Conservation (phyloP, 2,113 vertebrate genomes). For the Corynorhinus townsendii region DNA sequence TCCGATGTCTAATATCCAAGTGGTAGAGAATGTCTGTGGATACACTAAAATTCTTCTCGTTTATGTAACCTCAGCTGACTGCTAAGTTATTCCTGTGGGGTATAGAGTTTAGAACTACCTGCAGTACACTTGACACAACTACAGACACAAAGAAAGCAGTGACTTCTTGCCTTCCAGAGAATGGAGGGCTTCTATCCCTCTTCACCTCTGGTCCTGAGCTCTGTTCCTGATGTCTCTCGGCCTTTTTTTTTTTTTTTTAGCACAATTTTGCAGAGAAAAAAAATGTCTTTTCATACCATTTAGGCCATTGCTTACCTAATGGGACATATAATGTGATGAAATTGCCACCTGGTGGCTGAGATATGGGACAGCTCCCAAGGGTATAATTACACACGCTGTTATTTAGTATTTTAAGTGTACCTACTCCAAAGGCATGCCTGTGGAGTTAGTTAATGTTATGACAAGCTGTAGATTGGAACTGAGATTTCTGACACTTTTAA, state of each 20-base stretch:
- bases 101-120: not conserved
- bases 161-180: not conserved
- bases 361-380: slow-evolving; percentile 70
- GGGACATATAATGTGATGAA: slow-evolving; percentile 84
- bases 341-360: slow-evolving; percentile 81
- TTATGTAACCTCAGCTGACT: not conserved
- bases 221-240: slow-evolving; percentile 17
- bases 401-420: slow-evolving; percentile 74
- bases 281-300: slow-evolving; percentile 73
- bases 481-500: slow-evolving; percentile 63
- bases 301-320: slow-evolving; percentile 84
- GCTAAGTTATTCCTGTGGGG: not conserved
- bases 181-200: not conserved
- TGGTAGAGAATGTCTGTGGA: not conserved
- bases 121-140: not conserved
- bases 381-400: slow-evolving; percentile 75
- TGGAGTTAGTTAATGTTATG: slow-evolving; percentile 70
- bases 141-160: not conserved
- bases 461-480: slow-evolving; percentile 64
- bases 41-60: not conserved
- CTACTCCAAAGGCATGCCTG: slow-evolving; percentile 57
- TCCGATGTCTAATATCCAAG: not conserved
- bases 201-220: not conserved
- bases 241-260: not conserved
- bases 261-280: slow-evolving; percentile 15